Evolutionary conservation across 35 echinoderm and acorn worm genomes (phyloP).

Genomic region (Lytechinus pictus): DNA sequence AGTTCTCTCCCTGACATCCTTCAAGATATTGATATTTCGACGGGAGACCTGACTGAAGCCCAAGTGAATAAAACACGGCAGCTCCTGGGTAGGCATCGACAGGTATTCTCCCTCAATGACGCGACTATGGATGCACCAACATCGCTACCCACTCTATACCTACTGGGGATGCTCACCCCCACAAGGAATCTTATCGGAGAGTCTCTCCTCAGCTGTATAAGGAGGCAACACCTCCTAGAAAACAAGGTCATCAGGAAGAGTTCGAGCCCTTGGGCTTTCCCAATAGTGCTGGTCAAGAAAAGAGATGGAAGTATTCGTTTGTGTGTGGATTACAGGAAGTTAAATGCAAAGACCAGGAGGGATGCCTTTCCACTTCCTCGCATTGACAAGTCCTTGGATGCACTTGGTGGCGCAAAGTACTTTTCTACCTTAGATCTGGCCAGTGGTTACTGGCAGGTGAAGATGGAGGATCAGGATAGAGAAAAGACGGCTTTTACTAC

Average conservation of each 20-base stretch:
- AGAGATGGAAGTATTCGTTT: constrained; percentile 47
- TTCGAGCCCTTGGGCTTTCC: neutral
- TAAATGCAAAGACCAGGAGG: constrained; percentile 35
- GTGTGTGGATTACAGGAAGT: constrained; percentile 53
- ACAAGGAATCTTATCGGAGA: no score
- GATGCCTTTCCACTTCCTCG: constrained; percentile 60
- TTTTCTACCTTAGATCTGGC: constrained; percentile 53
- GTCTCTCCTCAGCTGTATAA: no score
- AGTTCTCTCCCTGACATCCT: no score
- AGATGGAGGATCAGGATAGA: constrained; percentile 55
- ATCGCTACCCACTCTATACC: no score
- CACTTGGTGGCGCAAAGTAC: constrained; percentile 23
- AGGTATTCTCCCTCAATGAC: no score
- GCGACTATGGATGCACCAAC: no score
- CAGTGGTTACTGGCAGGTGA: constrained; percentile 36
- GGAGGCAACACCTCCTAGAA: no score
- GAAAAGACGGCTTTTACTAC: constrained; percentile 60
- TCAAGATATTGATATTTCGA: no score
- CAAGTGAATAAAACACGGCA: no score
- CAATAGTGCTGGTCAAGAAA: constrained; percentile 48
- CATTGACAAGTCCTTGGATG: constrained; percentile 59
- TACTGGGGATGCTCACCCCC: no score
- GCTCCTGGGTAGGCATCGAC: no score
- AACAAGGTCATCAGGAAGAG: neutral
- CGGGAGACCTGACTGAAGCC: no score